Evolutionary conservation across 2,888 invertebrate species (phyloP).

Genomic region (Anticlea derivata): DNA sequence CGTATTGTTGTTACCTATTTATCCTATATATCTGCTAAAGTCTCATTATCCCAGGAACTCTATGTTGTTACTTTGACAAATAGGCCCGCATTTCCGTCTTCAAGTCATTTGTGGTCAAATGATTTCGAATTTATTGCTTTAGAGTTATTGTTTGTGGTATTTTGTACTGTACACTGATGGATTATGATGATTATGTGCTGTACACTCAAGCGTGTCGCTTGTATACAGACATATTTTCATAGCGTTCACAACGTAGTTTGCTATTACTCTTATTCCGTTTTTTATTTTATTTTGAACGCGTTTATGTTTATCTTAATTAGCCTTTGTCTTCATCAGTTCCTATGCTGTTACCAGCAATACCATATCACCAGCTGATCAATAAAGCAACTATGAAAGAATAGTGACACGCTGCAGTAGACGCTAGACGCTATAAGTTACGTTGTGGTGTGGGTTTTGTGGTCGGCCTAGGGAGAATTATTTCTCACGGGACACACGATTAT

Average conservation of each 20-base stretch:
- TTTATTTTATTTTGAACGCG: no score
- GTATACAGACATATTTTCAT: not conserved
- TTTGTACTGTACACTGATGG: no score
- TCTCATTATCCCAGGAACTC: constrained; percentile 10
- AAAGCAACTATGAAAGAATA: not conserved
- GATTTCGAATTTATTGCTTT: constrained; percentile 27
- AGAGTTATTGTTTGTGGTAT: constrained; percentile 18
- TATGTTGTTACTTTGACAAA: constrained; percentile 24
- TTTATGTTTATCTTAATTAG: no score
- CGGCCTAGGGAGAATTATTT: constrained; percentile 56
- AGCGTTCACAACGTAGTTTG: no score
- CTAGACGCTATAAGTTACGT: not conserved
- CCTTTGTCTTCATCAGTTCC: no score
- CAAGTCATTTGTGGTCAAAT: constrained; percentile 28
- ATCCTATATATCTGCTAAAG: not conserved
- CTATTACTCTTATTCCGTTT: no score
- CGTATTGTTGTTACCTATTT: not conserved
- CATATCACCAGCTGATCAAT: no score
- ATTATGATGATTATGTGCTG: no score
- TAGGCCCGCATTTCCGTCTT: constrained; percentile 25
- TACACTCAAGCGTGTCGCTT: not conserved
- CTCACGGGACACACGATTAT: constrained; percentile 45
- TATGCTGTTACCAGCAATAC: no score
- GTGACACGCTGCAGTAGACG: not conserved
- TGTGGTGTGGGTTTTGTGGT: constrained; percentile 38